phyloP scores from a whole-genome alignment of 2,113 vertebrate genomes.

The Chrysemys picta region DNA sequence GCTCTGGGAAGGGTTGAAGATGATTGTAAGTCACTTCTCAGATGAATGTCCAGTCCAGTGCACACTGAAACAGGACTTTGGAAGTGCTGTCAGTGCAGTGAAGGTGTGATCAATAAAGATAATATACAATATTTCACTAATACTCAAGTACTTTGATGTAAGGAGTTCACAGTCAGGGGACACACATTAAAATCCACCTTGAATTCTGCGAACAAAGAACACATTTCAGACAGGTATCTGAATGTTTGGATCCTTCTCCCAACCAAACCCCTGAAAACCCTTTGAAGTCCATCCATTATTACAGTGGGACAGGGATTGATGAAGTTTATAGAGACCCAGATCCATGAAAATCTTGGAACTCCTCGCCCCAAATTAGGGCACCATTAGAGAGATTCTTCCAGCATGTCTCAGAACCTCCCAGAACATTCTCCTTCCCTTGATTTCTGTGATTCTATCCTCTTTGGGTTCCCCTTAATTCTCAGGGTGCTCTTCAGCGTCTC shows the following conservation, averaged over 20 bases:
- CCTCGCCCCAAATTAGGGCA: neutral
- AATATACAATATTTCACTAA: conserved; percentile 2
- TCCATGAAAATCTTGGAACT: neutral
- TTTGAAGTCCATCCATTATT: neutral
- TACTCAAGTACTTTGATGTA: neutral
- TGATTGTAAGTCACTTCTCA: neutral
- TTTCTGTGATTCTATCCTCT: neutral
- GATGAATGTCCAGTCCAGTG: neutral
- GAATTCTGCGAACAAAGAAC: neutral
- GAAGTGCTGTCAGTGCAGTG: neutral
- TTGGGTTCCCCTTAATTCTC: neutral
- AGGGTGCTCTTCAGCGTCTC: neutral
- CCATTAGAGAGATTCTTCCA: neutral
- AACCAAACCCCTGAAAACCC: neutral
- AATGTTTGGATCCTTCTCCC: neutral
- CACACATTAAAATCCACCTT: neutral
- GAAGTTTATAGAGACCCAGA: neutral
- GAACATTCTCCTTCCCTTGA: neutral
- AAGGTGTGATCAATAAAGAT: conserved; percentile 17
- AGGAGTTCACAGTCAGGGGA: neutral
- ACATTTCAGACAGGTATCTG: neutral
- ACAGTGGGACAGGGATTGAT: neutral
- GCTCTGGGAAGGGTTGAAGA: neutral
- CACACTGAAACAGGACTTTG: neutral
- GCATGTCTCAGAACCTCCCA: neutral